Conservation (phyloP, 1,140 invertebrate genomes). For the Lethrus apterus region DNA sequence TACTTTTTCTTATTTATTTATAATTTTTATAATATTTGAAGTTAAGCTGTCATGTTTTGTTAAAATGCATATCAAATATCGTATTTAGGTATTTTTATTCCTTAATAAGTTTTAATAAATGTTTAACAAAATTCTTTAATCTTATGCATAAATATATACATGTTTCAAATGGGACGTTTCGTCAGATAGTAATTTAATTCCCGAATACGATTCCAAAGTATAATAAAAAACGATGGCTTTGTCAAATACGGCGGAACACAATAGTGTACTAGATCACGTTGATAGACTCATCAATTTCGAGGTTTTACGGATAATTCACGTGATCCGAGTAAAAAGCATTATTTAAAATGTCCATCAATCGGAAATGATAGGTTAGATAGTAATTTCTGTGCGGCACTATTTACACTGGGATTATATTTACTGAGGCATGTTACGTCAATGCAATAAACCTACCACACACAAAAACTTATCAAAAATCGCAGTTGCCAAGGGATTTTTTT, state of each 20-base stretch:
- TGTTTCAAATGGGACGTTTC: too few species aligned
- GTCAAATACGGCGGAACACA: conserved; percentile 14
- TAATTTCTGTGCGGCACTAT: conserved; percentile 8
- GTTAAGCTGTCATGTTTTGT: too few species aligned
- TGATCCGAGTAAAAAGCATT: conserved; percentile 14
- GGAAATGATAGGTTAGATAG: conserved; percentile 12
- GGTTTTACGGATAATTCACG: conserved; percentile 13
- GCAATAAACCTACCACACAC: too few species aligned
- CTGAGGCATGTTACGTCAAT: conserved; percentile 8
- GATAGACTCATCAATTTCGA: conserved; percentile 12
- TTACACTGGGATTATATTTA: conserved; percentile 11
- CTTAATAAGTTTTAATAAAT: too few species aligned
- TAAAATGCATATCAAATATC: too few species aligned
- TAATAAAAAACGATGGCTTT: conserved; percentile 12
- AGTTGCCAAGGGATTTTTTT: too few species aligned
- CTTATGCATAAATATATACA: too few species aligned
- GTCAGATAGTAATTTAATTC: conserved; percentile 11
- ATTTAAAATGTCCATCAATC: conserved; percentile 12
- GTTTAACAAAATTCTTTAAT: too few species aligned
- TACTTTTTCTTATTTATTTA: too few species aligned
- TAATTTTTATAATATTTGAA: too few species aligned
- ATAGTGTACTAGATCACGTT: conserved; percentile 14
- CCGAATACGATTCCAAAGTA: conserved; percentile 10
- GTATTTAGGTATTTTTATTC: too few species aligned
- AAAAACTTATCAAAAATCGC: too few species aligned